phyloP scores from a whole-genome alignment of 2,797 vertebrate genomes.

The Todus mexicanus region DNA sequence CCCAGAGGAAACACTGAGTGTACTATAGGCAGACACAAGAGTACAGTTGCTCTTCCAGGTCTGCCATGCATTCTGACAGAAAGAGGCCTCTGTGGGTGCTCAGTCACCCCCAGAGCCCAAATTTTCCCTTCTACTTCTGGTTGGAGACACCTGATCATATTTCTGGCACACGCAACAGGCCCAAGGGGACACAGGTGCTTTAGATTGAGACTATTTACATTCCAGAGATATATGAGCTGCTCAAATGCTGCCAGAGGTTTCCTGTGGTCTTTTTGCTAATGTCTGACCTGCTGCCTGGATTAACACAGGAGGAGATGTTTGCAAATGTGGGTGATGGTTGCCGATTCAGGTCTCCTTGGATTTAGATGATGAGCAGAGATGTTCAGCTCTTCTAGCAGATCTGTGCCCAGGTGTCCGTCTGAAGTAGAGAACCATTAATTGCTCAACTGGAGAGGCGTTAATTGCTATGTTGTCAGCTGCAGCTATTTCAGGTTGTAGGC shows the following conservation, averaged over 20 bases:
- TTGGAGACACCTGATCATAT: background rate
- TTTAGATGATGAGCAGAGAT: background rate
- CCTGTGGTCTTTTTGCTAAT: background rate
- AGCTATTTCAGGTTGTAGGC: background rate
- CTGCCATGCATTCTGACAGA: background rate
- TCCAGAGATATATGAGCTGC: background rate
- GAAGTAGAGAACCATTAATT: background rate
- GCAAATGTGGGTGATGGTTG: background rate
- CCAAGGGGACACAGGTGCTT: background rate
- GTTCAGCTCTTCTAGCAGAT: background rate
- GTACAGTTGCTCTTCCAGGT: background rate
- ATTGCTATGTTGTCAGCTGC: background rate
- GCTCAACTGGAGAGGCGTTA: background rate
- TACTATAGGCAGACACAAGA: background rate
- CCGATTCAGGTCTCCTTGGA: background rate
- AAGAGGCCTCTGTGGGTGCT: background rate
- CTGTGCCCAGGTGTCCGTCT: background rate
- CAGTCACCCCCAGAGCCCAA: background rate
- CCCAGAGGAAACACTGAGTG: background rate
- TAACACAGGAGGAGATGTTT: background rate
- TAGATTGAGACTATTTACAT: background rate
- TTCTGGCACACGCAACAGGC: background rate
- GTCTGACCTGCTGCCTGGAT: background rate
- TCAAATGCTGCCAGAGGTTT: background rate
- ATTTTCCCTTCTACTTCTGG: background rate